phyloP scores from a whole-genome alignment of 2,888 invertebrate genomes.

The Tridacna crocea region DNA sequence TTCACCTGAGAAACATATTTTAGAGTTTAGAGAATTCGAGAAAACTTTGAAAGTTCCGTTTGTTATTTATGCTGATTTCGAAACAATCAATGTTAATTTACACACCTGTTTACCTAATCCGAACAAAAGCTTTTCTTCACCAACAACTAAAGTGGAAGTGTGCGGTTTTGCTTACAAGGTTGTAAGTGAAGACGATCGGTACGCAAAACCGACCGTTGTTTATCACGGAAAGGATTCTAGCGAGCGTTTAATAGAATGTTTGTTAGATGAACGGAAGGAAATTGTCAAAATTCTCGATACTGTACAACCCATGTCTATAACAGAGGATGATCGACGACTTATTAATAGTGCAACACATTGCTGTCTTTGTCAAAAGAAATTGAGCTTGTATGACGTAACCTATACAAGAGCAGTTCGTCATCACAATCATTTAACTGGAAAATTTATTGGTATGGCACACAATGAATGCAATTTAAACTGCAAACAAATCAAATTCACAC shows the following conservation, averaged over 20 bases:
- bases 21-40: conserved; percentile 42
- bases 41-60: conserved; percentile 38
- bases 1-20: conserved; percentile 18
- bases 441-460: conserved; percentile 37
- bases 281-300: conserved; percentile 26
- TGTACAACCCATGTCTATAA: conserved; percentile 39
- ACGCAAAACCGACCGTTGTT: conserved; percentile 40
- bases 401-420: conserved; percentile 26
- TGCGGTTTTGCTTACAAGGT: conserved; percentile 46
- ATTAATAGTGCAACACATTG: conserved; percentile 23
- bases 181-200: conserved; percentile 36
- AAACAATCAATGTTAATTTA: conserved; percentile 32
- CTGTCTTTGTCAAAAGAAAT: conserved; percentile 29
- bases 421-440: conserved; percentile 40
- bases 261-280: conserved; percentile 33
- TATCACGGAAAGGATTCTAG: conserved; percentile 37
- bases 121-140: conserved; percentile 5
- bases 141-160: conserved; percentile 36
- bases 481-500: no score
- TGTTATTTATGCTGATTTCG: no score
- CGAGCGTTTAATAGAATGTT: conserved; percentile 18
- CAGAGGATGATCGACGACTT: not conserved
- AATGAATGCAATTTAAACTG: no score
- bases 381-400: not conserved
- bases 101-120: conserved; percentile 38